Evolutionary conservation across 1,140 invertebrate genomes (phyloP).

Genomic region (Contarinia nasturtii): DNA sequence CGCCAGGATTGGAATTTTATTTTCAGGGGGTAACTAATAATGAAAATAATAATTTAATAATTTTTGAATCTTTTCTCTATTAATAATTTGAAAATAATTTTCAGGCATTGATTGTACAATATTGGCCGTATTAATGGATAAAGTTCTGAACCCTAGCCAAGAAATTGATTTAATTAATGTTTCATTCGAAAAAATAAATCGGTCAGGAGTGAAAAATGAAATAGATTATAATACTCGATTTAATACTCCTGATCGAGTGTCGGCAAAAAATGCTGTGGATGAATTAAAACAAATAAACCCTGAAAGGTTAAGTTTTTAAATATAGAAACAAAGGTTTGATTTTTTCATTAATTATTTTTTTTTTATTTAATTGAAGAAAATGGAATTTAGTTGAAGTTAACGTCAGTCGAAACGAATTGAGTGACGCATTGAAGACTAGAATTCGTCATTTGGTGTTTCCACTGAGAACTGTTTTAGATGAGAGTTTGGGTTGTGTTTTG

Average conservation of each 20-base stretch:
- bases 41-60: no score
- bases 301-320: no score
- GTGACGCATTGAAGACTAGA: conserved; percentile 27
- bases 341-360: no score
- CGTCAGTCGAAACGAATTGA: conserved; percentile 48
- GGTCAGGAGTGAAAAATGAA: conserved; percentile 1
- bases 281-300: conserved; percentile 55
- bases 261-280: conserved; percentile 48
- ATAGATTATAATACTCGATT: conserved; percentile 23
- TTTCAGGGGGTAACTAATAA: no score
- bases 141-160: conserved; percentile 42
- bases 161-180: conserved; percentile 92
- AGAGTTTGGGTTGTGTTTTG: conserved; percentile 80
- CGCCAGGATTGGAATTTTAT: conserved; percentile 66
- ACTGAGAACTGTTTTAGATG: conserved; percentile 76
- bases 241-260: conserved; percentile 64
- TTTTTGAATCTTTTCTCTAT: no score
- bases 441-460: conserved; percentile 68
- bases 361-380: no score
- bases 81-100: no score
- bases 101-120: conserved; percentile 87
- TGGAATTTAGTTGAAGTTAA: conserved; percentile 50
- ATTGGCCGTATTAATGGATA: conserved; percentile 59
- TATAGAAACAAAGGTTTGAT: no score
- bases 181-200: conserved; percentile 54